These are phyloP conservation scores for Pherbina coryleti DNA, from an alignment of 2,888 invertebrate species.

Conservation along the genomic window DNA sequence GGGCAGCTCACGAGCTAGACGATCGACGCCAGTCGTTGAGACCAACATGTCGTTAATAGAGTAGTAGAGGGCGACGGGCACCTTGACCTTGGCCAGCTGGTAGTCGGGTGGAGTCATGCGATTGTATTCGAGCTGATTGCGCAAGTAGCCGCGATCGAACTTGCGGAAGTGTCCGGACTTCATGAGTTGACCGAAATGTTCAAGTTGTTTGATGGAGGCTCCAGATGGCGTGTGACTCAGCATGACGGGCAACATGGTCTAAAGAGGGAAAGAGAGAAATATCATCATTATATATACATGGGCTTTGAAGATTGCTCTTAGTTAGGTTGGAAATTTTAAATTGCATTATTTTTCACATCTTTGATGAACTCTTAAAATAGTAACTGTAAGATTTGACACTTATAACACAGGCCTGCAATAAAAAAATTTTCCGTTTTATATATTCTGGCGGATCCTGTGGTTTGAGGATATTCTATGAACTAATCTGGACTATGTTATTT, in stretches of 20 bases:
- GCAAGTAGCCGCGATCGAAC: slow-evolving; percentile 68
- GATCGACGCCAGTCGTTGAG: slow-evolving; percentile 72
- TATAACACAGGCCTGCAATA: too few species aligned
- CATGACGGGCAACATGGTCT: slow-evolving; percentile 70
- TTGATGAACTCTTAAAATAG: too few species aligned
- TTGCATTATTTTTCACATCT: too few species aligned
- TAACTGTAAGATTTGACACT: too few species aligned
- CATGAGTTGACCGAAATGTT: slow-evolving; percentile 69
- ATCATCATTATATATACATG: too few species aligned
- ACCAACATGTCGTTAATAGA: slow-evolving; percentile 77
- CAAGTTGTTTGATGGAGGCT: slow-evolving; percentile 68
- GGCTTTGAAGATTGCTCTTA: too few species aligned
- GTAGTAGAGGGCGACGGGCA: slow-evolving; percentile 73
- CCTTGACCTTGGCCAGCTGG: slow-evolving; percentile 71
- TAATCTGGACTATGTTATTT: too few species aligned
- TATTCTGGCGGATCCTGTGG: too few species aligned
- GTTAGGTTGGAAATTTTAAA: too few species aligned
- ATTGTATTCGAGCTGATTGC: slow-evolving; percentile 72
- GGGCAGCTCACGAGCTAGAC: slow-evolving; percentile 71
- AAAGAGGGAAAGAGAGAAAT: not conserved
- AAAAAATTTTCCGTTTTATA: too few species aligned
- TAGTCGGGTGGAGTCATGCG: slow-evolving; percentile 72
- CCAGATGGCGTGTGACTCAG: slow-evolving; percentile 70
- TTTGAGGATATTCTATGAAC: too few species aligned
- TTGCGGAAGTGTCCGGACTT: slow-evolving; percentile 69